Percentiles rank a stretch among this genome's conserved stretches.
Conservation (phyloP, 2,113 vertebrate genomes). For the Glaucomys volans region DNA sequence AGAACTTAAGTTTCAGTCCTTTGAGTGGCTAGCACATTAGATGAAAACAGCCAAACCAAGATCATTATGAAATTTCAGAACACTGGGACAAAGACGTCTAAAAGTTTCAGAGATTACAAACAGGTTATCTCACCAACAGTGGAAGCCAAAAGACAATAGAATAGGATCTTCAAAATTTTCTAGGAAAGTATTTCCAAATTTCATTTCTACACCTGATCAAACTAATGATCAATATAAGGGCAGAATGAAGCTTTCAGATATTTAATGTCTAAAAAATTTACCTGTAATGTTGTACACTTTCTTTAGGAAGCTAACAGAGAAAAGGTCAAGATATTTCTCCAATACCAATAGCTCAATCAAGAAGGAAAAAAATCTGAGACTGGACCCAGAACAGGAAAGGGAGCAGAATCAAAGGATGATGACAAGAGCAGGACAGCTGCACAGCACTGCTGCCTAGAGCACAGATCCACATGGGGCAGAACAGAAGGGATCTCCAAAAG, state of each 20-base stretch:
- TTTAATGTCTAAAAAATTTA: background rate
- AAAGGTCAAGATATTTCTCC: background rate
- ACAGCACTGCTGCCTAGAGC: background rate
- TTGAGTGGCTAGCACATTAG: background rate
- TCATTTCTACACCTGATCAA: background rate
- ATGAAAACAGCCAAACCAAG: background rate
- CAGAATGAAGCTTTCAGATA: background rate
- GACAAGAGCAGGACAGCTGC: background rate
- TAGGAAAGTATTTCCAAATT: background rate
- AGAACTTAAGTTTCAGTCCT: background rate
- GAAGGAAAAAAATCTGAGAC: background rate
- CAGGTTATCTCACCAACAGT: background rate
- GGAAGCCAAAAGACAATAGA: background rate
- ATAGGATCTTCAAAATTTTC: background rate
- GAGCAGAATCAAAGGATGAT: background rate
- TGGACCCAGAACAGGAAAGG: background rate
- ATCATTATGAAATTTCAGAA: background rate
- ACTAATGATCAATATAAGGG: background rate
- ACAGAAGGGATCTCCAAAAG: background rate
- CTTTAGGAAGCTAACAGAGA: background rate
- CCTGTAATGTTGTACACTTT: background rate
- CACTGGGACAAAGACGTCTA: background rate
- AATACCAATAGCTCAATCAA: background rate
- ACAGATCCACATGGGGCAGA: background rate
- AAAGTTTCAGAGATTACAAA: background rate